These are phyloP conservation scores for Trissoscelio sp. DNA, from an alignment of 2,888 invertebrate species.

Conservation along the genomic window DNA sequence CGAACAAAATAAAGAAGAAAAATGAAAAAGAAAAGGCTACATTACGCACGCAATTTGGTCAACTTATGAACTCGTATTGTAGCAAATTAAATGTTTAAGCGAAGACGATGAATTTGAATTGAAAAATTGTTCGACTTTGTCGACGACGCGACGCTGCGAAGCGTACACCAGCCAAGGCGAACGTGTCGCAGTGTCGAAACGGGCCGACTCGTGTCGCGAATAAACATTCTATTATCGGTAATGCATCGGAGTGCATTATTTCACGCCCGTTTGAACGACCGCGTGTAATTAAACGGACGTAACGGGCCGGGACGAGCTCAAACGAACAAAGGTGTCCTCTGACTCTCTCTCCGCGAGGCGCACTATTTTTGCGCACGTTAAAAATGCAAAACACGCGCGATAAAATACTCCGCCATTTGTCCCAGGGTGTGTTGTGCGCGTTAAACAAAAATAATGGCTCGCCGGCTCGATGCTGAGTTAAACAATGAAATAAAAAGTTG, in stretches of 20 bases:
- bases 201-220: slow-evolving; percentile 52
- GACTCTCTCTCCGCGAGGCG: slow-evolving; percentile 11
- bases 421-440: slow-evolving; percentile 32
- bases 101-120: too few species aligned
- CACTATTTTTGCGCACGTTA: slow-evolving; percentile 41
- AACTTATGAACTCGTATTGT: slow-evolving; percentile 4
- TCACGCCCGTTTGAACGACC: slow-evolving; percentile 34
- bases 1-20: neutral
- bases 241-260: slow-evolving; percentile 61
- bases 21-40: neutral
- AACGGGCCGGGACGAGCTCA: slow-evolving; percentile 26
- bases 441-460: slow-evolving; percentile 42
- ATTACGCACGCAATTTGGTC: too few species aligned
- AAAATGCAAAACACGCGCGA: slow-evolving; percentile 63
- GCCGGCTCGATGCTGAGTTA: slow-evolving; percentile 15
- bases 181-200: slow-evolving; percentile 59
- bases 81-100: slow-evolving; percentile 5
- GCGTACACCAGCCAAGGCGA: slow-evolving; percentile 55
- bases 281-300: slow-evolving; percentile 58
- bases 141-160: neutral
- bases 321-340: slow-evolving; percentile 50
- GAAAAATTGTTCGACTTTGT: too few species aligned
- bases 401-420: slow-evolving; percentile 58
- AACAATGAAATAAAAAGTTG: slow-evolving; percentile 42
- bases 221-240: slow-evolving; percentile 65